phyloP scores from a whole-genome alignment of 1,140 invertebrate genomes.

The Anthonomus grandis region DNA sequence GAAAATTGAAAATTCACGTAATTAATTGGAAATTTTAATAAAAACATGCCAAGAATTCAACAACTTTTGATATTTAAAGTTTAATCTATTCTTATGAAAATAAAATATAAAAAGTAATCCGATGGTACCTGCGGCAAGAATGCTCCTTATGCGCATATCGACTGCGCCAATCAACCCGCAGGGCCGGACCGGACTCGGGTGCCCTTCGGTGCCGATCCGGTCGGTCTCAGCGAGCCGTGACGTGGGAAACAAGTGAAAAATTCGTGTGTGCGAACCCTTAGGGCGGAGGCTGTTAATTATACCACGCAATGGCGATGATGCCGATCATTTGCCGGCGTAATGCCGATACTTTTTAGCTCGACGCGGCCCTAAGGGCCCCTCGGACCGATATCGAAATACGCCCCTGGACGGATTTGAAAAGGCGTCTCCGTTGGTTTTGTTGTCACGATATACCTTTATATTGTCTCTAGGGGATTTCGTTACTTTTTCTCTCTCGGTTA shows the following conservation, averaged over 20 bases:
- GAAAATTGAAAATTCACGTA: too few relatives aligned
- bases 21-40: too few relatives aligned
- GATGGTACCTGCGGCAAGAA: too few relatives aligned
- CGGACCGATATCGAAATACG: slow-evolving; percentile 1
- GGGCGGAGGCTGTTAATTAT: slow-evolving; percentile 19
- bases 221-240: slow-evolving; percentile 22
- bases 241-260: slow-evolving; percentile 28
- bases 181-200: slow-evolving; percentile 10
- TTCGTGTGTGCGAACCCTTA: slow-evolving; percentile 24
- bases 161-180: slow-evolving; percentile 7
- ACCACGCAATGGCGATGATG: too few relatives aligned
- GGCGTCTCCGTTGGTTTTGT: slow-evolving; percentile 10
- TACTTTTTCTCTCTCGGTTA: too few relatives aligned
- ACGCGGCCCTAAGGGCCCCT: not conserved
- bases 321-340: slow-evolving; percentile 26
- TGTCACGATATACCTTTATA: too few relatives aligned
- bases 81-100: too few relatives aligned
- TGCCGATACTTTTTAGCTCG: slow-evolving; percentile 22
- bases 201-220: slow-evolving; percentile 11
- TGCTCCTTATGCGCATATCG: too few relatives aligned
- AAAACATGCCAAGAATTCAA: too few relatives aligned
- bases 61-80: too few relatives aligned
- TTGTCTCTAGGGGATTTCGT: too few relatives aligned
- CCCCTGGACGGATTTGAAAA: slow-evolving; percentile 1
- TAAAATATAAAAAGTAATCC: too few relatives aligned